Evolutionary conservation across 1,140 invertebrate species (phyloP).

Genomic region (Trichogramma pretiosum): DNA sequence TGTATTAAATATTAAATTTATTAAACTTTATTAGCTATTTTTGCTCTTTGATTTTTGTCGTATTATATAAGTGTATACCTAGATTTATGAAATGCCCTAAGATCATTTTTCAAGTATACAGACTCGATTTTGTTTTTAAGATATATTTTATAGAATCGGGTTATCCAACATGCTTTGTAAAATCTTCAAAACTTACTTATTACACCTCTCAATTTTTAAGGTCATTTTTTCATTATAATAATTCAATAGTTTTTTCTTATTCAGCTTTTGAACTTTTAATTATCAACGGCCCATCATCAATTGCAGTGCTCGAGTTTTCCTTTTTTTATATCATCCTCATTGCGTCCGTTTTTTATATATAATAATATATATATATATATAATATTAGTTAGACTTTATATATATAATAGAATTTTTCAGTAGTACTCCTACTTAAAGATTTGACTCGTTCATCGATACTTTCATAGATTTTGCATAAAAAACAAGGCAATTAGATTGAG

Average conservation of each 20-base stretch:
- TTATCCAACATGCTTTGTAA: slow-evolving; percentile 31
- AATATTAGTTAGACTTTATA: slow-evolving; percentile 16
- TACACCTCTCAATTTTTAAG: slow-evolving; percentile 16
- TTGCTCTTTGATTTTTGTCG: slow-evolving; percentile 18
- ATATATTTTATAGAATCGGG: too few relatives aligned
- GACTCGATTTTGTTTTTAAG: slow-evolving; percentile 27
- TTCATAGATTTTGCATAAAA: slow-evolving; percentile 43
- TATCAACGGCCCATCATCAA: slow-evolving; percentile 22
- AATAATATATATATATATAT: slow-evolving; percentile 18
- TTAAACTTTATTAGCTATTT: too few relatives aligned
- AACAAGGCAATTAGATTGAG: slow-evolving; percentile 46
- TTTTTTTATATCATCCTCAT: slow-evolving; percentile 17
- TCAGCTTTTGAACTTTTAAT: slow-evolving; percentile 33
- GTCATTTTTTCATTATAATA: slow-evolving; percentile 16
- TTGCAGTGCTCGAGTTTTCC: slow-evolving; percentile 21
- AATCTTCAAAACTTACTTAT: slow-evolving; percentile 35
- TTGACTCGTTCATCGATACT: slow-evolving; percentile 38
- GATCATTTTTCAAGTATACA: slow-evolving; percentile 29
- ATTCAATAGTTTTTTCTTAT: slow-evolving; percentile 15
- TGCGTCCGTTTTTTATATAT: slow-evolving; percentile 26
- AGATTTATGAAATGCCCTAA: slow-evolving; percentile 33
- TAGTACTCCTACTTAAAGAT: slow-evolving; percentile 29
- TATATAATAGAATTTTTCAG: slow-evolving; percentile 26
- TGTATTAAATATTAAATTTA: slow-evolving; percentile 12
- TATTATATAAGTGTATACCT: slow-evolving; percentile 24